Evolutionary conservation across 2,113 vertebrate genomes (phyloP), one percentile per base, ranked within the genome.

Genomic region (Xiphophorus couchianus): DNA sequence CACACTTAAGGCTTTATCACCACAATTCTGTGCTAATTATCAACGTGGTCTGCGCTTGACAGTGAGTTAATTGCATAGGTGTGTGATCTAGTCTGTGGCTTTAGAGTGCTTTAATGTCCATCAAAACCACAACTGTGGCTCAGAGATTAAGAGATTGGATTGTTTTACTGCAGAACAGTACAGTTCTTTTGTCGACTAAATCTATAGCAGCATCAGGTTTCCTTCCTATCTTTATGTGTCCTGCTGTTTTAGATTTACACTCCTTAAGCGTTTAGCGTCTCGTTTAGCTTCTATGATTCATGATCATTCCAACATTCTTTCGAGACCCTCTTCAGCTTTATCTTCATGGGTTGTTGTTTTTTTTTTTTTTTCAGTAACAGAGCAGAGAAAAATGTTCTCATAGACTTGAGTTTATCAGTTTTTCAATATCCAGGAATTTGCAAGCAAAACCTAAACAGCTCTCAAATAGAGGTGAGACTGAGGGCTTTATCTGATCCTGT

Each of bases 1-100:
- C 90, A 92, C 84, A 90, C 77, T 93, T 93, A 88, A 58, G 84
- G 85, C 84, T 81, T 71, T 69, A 88, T 87, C 84, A 73, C 80
- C 22, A 75, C 76, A 84, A 69, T 74, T 77, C 77, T 84, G 82
- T 48, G 31, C 85, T 85, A 91, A 88, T 91, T 89, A 90, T 85
- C 79, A 82, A 71, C 71, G 60, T 67, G 73, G 63, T 82, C 90
- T 73, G 79, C 75, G 66, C 81, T 28, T 84, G 78, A 86, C 81
- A 71, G 71, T 17, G 37, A 76, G 70, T 73, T 89, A 91, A 91
- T 80, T 88, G 83, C 83, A 87, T 83, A 76, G 70, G 72, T 74
- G 65, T 60, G 29, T 0, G 31, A 68, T 72, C 71, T 42, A 30
- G 51, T 19, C 15, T 31, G n/a, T 30, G 17, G 51, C 15, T 73